Base-by-base conservation (phyloP, 2,888 invertebrate species). In the Agonopterix subpropinquella region DNA sequence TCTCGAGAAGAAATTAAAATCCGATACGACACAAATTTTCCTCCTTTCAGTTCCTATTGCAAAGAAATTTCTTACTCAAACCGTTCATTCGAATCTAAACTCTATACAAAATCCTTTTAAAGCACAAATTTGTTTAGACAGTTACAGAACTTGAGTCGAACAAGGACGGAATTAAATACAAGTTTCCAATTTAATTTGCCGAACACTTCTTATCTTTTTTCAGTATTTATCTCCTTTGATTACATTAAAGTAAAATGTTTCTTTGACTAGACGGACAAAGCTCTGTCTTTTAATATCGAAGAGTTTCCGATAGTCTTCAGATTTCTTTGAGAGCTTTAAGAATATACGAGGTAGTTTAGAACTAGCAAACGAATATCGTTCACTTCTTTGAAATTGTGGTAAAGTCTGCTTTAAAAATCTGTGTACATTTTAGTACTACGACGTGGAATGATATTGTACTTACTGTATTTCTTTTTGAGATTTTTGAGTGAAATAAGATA, bases 1-100 rank as follows among this genome's bases (percentile, higher is more conserved):
- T 73, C 67, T 69, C 65, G 62, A 75, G 69, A 69, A 85, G 84
- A 85, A 86, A 86, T 86, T 85, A 85, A 87, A 87, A 84, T 80
- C 83, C 82, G 81, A 87, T 86, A 86, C 86, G 80, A 84, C 82
- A 82, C 82, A 83, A 84, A 85, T 80, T 82, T 80, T 74, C 80
- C 71, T 64, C 58, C 64, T 66, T 62, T 62, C 64, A 50, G 60
- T 51, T 54, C 57, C 61, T 54, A 60, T 58, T 53, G 52, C 63
- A 65, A 62, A 58, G 45, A 49, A 49, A 49, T 47, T 58, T 66
- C 70, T 56, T 50, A 48, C 45, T 0, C 0, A 2, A 0, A 0
- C 0, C 0, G 0, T 0, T 2, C 54, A 69, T 18, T 43, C 13
- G 13, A 53, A 62, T 62, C 45, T 10, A 50, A 51, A 61, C 59